Evolutionary conservation across 2,888 invertebrate genomes (phyloP).

Genomic region (Salpingus planirostris): DNA sequence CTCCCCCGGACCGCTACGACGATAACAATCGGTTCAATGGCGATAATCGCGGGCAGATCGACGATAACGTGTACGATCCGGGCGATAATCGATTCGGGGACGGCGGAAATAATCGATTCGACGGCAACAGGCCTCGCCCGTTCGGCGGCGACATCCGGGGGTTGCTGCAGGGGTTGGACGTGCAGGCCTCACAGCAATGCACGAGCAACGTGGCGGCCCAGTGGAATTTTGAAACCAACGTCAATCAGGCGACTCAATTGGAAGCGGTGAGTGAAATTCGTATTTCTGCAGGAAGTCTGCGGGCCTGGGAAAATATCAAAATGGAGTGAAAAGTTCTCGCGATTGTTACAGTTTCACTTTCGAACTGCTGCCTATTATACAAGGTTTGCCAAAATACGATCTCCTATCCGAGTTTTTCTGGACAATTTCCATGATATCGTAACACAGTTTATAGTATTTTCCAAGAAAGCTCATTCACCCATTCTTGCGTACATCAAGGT

Average conservation of each 20-base stretch:
- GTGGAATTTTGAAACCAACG: conserved; percentile 84
- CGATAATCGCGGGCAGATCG: neutral
- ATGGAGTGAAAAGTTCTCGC: conserved; percentile 12
- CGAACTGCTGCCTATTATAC: conserved; percentile 8
- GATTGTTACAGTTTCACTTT: conserved; percentile 14
- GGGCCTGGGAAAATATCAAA: conserved; percentile 11
- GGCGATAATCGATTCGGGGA: conserved; percentile 2
- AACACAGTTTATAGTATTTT: too few relatives aligned
- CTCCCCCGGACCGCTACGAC: too few relatives aligned
- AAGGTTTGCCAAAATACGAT: too few relatives aligned
- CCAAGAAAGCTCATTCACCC: too few relatives aligned
- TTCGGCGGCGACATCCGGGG: conserved; percentile 42
- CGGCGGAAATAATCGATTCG: conserved; percentile 2
- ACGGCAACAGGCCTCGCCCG: conserved; percentile 1
- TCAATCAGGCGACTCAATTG: conserved; percentile 72
- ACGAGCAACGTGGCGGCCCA: conserved; percentile 80
- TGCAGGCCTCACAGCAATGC: conserved; percentile 70
- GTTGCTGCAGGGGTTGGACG: conserved; percentile 61
- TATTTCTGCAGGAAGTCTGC: conserved; percentile 10
- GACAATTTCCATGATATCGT: too few relatives aligned
- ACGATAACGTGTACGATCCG: neutral
- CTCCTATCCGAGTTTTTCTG: too few relatives aligned
- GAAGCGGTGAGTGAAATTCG: conserved; percentile 62
- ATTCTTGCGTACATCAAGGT: too few relatives aligned
- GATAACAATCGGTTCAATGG: conserved; percentile 2